phyloP scores from a whole-genome alignment of 2,113 vertebrate species.

The Chloropsis hardwickii region DNA sequence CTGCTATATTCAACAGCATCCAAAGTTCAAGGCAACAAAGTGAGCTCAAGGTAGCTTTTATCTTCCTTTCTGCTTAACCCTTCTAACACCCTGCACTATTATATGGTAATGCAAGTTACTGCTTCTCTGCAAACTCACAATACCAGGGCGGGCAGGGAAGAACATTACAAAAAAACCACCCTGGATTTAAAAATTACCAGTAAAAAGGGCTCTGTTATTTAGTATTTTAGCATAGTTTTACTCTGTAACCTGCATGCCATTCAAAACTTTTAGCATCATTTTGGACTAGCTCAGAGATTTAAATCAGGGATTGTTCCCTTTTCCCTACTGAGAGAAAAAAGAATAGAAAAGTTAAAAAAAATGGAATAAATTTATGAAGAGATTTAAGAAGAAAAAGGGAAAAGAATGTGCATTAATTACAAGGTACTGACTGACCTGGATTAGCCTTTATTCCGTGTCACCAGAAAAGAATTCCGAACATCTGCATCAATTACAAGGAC shows the following conservation, averaged over 20 bases:
- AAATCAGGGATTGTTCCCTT: not conserved
- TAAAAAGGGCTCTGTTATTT: not conserved
- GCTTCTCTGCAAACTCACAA: not conserved
- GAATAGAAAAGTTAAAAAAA: too few species aligned
- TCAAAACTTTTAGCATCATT: not conserved
- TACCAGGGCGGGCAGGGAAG: not conserved
- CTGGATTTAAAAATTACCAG: not conserved
- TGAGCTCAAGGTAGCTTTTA: constrained; percentile 3
- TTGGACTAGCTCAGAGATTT: not conserved
- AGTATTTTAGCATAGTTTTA: constrained; percentile 29
- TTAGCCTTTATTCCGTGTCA: constrained; percentile 58
- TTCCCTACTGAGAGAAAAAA: not conserved
- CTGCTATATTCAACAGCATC: not conserved
- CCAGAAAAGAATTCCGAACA: constrained; percentile 67
- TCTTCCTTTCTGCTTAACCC: constrained; percentile 15
- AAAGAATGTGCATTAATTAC: constrained; percentile 61
- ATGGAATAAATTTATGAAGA: not conserved
- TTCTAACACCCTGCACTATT: not conserved
- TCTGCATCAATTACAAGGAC: constrained; percentile 56
- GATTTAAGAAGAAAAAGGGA: not conserved
- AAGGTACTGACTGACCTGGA: constrained; percentile 44
- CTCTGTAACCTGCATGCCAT: not conserved
- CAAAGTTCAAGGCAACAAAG: constrained; percentile 51
- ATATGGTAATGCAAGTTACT: not conserved
- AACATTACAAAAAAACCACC: not conserved